Base-by-base conservation (phyloP, 2,797 vertebrate species). In the Neopelma chrysocephalum region DNA sequence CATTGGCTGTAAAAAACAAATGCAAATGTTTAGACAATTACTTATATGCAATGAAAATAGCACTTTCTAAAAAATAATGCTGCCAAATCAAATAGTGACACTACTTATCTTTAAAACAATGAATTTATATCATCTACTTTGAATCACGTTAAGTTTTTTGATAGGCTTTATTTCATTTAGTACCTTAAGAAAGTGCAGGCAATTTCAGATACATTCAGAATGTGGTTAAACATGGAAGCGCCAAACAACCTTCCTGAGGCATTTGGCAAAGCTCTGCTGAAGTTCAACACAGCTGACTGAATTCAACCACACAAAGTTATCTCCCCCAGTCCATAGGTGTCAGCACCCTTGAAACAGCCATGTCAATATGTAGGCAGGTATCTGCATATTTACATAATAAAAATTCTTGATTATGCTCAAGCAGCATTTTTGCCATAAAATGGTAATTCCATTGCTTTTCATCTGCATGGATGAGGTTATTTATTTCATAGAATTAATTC, bases 1-100 rank as follows among this genome's bases (percentile, higher is more conserved):
- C 29, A 26, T 3, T 40, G 69, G 88, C 57, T 91, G 60, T 95
- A 96, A 98, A 97, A 93, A 89, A 80, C 31, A 56, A 95, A 96
- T 93, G 93, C 95, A 97, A 94, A 95, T 93, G 65, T 94, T 91
- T 82, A 53, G 57, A 65, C 87, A 91, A 90, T 94, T 95, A 97
- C 93, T 96, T 93, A 94, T 56, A 82, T 15, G 84, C 77, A 90
- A 92, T 90, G 89, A 96, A 94, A 96, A 92, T 22, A 88, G 69
- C 26, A 73, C 91, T 95, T 96, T 76, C 53, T 48, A 85, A 94
- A 79, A 95, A 95, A 97, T 94, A 68, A 93, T 70, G 40, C 45
- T 92, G 82, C 58, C 71, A 95, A 92, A 91, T 82, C 77, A 92
- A 96, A 83, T 68, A 77, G 36, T 77, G 58, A 72, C 83, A 71